These are phyloP conservation scores for Aphelinus atriplicis DNA, from an alignment of 1,140 invertebrate genomes.

Conservation along the genomic window DNA sequence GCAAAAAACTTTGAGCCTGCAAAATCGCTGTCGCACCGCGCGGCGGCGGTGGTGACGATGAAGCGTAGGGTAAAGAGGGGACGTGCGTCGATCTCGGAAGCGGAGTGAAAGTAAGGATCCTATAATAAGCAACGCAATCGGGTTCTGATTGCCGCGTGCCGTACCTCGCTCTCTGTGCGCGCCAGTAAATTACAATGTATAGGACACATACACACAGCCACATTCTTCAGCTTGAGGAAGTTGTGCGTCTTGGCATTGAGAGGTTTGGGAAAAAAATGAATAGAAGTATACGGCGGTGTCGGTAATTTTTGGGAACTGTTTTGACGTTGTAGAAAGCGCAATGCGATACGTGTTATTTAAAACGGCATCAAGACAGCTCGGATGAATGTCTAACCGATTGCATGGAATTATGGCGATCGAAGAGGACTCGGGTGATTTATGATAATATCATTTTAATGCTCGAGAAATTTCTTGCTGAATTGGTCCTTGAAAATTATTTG, in stretches of 20 bases:
- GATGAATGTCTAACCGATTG: too few relatives aligned
- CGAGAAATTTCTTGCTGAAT: too few relatives aligned
- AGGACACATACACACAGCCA: slow-evolving; percentile 1
- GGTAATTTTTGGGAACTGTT: background rate
- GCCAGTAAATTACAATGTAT: slow-evolving; percentile 8
- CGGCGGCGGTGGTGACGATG: background rate
- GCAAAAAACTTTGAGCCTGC: background rate
- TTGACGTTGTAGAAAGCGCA: too few relatives aligned
- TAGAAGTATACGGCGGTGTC: background rate
- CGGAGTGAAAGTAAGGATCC: slow-evolving; percentile 58
- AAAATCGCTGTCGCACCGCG: background rate
- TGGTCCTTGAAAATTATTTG: too few relatives aligned
- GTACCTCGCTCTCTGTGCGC: background rate
- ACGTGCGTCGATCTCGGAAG: slow-evolving; percentile 34
- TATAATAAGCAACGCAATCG: slow-evolving; percentile 46
- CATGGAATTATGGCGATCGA: too few relatives aligned
- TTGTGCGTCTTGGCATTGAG: slow-evolving; percentile 25
- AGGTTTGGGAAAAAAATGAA: background rate
- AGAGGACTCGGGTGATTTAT: too few relatives aligned
- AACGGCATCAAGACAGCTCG: too few relatives aligned
- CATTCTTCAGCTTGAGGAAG: slow-evolving; percentile 29
- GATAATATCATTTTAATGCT: too few relatives aligned
- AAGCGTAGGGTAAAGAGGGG: background rate
- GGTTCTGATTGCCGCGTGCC: slow-evolving; percentile 39
- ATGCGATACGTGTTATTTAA: too few relatives aligned